A percentile compares a stretch with the other conserved stretches of the same genome.
These are phyloP conservation scores for Nemotelus nigrinus DNA, from an alignment of 2,888 invertebrate genomes.

Conservation along the genomic window DNA sequence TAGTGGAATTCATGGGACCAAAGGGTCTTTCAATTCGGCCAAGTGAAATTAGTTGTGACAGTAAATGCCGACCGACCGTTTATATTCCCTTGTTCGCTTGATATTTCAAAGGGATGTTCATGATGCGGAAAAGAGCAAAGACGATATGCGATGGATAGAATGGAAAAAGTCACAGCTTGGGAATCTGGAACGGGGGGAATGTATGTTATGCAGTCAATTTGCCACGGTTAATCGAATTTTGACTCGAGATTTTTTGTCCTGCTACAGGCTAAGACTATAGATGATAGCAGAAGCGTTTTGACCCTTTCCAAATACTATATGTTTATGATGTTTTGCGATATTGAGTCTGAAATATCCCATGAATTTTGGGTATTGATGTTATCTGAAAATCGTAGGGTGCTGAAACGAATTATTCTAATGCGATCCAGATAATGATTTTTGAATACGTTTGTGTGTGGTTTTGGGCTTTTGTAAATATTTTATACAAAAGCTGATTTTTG, in stretches of 20 bases:
- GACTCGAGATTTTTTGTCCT: constrained; percentile 10
- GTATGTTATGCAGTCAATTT: constrained; percentile 41
- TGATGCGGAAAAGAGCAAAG: not conserved
- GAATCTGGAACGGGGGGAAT: not conserved
- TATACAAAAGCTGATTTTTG: no score
- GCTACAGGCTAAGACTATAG: no score
- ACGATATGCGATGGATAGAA: constrained; percentile 4
- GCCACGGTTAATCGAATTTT: constrained; percentile 41
- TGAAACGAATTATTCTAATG: no score
- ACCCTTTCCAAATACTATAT: constrained; percentile 2
- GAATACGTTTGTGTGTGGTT: no score
- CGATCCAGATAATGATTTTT: no score
- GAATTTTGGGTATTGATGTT: no score
- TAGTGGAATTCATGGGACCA: constrained; percentile 18
- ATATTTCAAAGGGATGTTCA: not conserved
- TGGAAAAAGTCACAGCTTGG: not conserved
- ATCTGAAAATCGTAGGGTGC: no score
- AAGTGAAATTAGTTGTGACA: constrained; percentile 39
- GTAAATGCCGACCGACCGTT: constrained; percentile 26
- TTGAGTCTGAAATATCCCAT: not conserved
- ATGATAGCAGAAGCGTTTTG: not conserved
- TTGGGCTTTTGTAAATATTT: no score
- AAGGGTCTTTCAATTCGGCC: constrained; percentile 18
- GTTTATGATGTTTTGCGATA: constrained; percentile 4
- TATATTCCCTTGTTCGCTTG: constrained; percentile 14